Base-by-base conservation (phyloP, 2,797 vertebrate species). In the Hybognathus amarus region DNA sequence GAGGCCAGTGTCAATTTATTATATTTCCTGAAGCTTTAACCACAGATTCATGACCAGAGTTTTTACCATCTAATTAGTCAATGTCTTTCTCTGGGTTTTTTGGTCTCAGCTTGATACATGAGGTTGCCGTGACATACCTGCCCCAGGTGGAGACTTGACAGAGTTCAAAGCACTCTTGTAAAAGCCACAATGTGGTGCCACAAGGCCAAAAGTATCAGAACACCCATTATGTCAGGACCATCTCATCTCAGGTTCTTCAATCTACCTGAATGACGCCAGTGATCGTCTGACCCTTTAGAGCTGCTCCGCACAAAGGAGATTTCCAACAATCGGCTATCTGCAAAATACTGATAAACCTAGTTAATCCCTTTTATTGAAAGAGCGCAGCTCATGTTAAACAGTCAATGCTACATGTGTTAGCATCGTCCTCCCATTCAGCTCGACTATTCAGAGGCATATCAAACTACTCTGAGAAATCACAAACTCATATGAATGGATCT, bases 21-120 rank as follows among this genome's bases (percentile, higher is more conserved):
- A 94, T 95, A 92, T 93, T 94, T 92, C 87, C 90, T 92, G 89
- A 90, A 91, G 91, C 92, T 93, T 91, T 87, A 91, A 91, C 91
- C 88, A 91, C 82, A 94, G 92, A 93, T 93, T 93, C 93, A 93
- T 91, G 92, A 94, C 91, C 89, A 80, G 90, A 56, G 84, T 90
- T 93, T 94, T 94, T 93, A 93, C 92, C 91, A 90, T 89, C 91
- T 93, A 95, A 95, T 96, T 95, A 94, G 94, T 95, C 94, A 94
- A 93, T 94, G 95, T 95, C 94, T 90, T 92, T 91, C 90, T 89
- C 87, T 92, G 93, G 92, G 92, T 91, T 91, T 93, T 90, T 93
- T 90, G 88, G 89, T 90, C 92, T 64, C 68, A 88, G 91, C 92
- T 92, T 94, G 94, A 95, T 94, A 93, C 93, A 93, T 93, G 92